Base-by-base conservation (phyloP, 2,113 vertebrate genomes). In the Gyps fulvus region DNA sequence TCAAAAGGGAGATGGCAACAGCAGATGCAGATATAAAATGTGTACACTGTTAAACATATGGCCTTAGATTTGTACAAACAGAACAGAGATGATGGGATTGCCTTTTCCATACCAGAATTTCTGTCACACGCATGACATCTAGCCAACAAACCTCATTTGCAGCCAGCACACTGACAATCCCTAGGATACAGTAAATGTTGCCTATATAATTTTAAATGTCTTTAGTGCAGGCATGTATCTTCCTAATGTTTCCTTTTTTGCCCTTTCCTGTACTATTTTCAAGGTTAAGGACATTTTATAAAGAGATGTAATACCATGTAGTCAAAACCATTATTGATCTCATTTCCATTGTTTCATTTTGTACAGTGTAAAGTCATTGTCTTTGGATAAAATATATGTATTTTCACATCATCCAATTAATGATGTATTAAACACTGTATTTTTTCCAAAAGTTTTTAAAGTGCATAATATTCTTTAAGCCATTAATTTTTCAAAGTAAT, bases 11-110 rank as follows among this genome's bases (percentile, higher is more conserved):
- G 61, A 87, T 45, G 43, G 83, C 49, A 80, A 83, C 29, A 93
- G 69, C 89, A 96, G 89, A 95, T 96, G 78, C 42, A 74, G 55
- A 61, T 62, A 83, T 97, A 93, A 95, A 95, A 96, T 45, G 67
- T 85, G 63, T 83, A 83, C 69, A 58, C 66, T 92, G 77, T 79
- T 91, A 93, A 95, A 90, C 90, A 93, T 96, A 93, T 91, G 91
- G 81, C 59, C 74, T 71, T 50, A 49, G 43, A 71, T 45, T 55
- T 76, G 45, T 73, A 73, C 62, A 94, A 91, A 73, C 52, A 91
- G 34, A 93, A 69, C 21, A 62, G 78, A 87, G 49, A 81, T 52
- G 31, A 47, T 52, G 22, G 52, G 34, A 91, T 63, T 91, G 70
- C 34, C 34, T 81, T 95, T 82, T 70, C 65, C 27, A n/a, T 76